Percentiles rank a stretch among this genome's conserved stretches.
Conservation (phyloP, 2,888 invertebrate genomes). For the Trichopoda pennipes region DNA sequence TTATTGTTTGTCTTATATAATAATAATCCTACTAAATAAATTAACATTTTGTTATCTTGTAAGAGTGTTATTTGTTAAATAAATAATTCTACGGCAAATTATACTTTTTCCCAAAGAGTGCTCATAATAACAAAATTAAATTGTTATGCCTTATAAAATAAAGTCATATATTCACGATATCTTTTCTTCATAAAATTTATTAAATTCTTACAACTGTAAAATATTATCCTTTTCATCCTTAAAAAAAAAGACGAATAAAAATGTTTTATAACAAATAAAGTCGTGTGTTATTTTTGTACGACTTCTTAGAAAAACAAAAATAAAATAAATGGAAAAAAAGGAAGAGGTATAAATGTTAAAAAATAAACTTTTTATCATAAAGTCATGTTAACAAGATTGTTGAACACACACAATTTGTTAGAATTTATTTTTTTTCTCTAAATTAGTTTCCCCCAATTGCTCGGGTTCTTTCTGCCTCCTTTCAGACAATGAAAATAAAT, state of each 20-base stretch:
- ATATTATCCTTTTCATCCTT: not conserved
- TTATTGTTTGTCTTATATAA: too few species aligned
- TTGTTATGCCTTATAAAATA: slow-evolving; percentile 32
- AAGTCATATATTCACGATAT: not conserved
- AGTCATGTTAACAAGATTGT: slow-evolving; percentile 66
- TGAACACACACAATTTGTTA: slow-evolving; percentile 49
- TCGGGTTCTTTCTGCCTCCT: not conserved
- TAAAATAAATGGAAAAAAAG: not conserved
- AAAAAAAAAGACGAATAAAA: slow-evolving; percentile 8
- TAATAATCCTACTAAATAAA: too few species aligned
- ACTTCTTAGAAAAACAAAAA: slow-evolving; percentile 17
- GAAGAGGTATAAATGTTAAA: not conserved
- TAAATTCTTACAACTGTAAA: not conserved
- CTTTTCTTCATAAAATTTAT: not conserved
- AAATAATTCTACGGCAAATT: not conserved
- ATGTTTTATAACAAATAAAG: slow-evolving; percentile 5
- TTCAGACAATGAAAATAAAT: slow-evolving; percentile 64
- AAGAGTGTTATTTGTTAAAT: not conserved
- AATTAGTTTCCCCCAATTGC: slow-evolving; percentile 9
- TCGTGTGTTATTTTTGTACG: slow-evolving; percentile 15
- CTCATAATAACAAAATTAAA: slow-evolving; percentile 29
- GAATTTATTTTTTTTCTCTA: slow-evolving; percentile 16
- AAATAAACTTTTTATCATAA: slow-evolving; percentile 36
- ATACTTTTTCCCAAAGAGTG: not conserved
- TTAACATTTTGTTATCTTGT: too few species aligned